Percentiles rank a stretch among this genome's conserved stretches.
These are phyloP conservation scores for Lates japonicus DNA, from an alignment of 2,797 vertebrate genomes.

Conservation along the genomic window DNA sequence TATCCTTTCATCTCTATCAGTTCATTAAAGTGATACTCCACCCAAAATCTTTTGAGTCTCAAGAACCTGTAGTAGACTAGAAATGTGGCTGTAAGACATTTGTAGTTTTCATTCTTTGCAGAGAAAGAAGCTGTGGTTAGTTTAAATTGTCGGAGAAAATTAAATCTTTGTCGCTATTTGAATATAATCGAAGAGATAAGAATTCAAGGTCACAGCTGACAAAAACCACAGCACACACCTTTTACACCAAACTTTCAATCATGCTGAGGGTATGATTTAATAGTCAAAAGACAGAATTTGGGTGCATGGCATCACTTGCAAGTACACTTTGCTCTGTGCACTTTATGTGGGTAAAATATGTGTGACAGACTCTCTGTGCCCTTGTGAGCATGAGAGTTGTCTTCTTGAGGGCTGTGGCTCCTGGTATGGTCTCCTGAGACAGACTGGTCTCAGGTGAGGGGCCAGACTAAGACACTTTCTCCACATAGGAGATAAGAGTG, in stretches of 20 bases:
- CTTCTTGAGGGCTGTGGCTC: not conserved
- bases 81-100: constrained; percentile 28
- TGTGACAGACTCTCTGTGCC: not conserved
- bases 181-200: not conserved
- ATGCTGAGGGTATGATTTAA: not conserved
- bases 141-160: not conserved
- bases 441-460: not conserved
- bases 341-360: no score
- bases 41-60: constrained; percentile 10
- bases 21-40: constrained; percentile 26
- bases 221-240: not conserved
- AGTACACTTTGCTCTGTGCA: not conserved
- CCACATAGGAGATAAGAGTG: not conserved
- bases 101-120: constrained; percentile 18
- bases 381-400: not conserved
- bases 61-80: constrained; percentile 10
- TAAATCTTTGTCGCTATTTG: not conserved
- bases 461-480: not conserved
- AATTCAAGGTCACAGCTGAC: not conserved
- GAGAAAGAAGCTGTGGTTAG: not conserved
- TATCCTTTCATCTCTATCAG: constrained; percentile 37
- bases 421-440: not conserved
- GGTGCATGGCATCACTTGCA: no score
- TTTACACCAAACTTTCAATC: not conserved
- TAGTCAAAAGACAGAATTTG: not conserved